Percentiles rank a stretch among this genome's conserved stretches.
Evolutionary conservation across 2,888 invertebrate genomes (phyloP).

Genomic region (Candidula unifasciata): DNA sequence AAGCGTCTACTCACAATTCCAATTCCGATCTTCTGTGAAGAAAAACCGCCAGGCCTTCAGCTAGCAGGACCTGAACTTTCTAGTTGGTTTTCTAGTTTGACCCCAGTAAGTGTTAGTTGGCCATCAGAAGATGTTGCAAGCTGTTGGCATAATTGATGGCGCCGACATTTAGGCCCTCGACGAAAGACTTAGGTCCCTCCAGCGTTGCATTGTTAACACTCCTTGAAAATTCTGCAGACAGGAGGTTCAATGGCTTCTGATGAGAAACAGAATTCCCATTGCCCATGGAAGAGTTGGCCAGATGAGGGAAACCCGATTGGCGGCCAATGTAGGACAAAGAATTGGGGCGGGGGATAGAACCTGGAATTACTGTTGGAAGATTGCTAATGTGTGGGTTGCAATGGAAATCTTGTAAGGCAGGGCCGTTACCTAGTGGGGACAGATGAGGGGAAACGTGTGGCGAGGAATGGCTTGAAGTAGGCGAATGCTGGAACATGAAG

Average conservation of each 20-base stretch:
- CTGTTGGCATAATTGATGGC: slow-evolving; percentile 83
- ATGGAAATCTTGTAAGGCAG: slow-evolving; percentile 54
- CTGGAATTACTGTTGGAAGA: slow-evolving; percentile 23
- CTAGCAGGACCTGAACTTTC: too few relatives aligned
- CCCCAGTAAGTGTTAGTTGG: slow-evolving; percentile 82
- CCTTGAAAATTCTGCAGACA: slow-evolving; percentile 70
- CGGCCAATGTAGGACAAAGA: slow-evolving; percentile 33
- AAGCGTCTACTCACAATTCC: too few relatives aligned
- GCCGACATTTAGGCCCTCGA: slow-evolving; percentile 84
- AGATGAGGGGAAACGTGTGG: slow-evolving; percentile 51
- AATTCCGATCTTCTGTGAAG: too few relatives aligned
- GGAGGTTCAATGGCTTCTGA: slow-evolving; percentile 52
- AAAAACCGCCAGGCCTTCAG: too few relatives aligned
- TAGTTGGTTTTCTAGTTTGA: too few relatives aligned
- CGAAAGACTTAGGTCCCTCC: slow-evolving; percentile 76
- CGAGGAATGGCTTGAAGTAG: slow-evolving; percentile 45
- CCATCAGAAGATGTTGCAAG: slow-evolving; percentile 90
- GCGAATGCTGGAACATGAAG: slow-evolving; percentile 42
- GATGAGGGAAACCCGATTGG: slow-evolving; percentile 47
- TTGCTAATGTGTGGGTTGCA: slow-evolving; percentile 52
- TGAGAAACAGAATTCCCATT: slow-evolving; percentile 45
- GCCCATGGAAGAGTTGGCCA: slow-evolving; percentile 47
- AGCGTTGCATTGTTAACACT: too few relatives aligned
- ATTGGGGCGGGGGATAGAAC: slow-evolving; percentile 37
- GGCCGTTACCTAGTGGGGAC: slow-evolving; percentile 47